Evolutionary conservation across 2,888 invertebrate genomes (phyloP).

Genomic region (Loripinus fragilis): DNA sequence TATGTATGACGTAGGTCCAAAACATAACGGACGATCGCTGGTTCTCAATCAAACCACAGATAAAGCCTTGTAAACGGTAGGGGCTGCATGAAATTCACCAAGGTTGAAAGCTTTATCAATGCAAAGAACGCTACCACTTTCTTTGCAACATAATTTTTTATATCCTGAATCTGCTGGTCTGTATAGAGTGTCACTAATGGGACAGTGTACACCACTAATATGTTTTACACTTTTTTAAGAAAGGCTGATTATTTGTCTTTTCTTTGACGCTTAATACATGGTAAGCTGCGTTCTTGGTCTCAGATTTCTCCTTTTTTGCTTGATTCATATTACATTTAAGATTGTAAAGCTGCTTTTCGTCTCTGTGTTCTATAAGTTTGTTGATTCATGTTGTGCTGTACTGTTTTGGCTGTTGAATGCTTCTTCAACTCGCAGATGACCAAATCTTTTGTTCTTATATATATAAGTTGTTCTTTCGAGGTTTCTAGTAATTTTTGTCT

Average conservation of each 20-base stretch:
- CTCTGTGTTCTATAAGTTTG: neutral
- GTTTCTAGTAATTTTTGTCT: neutral
- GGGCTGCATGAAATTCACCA: neutral
- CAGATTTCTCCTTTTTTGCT: neutral
- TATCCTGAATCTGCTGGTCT: neutral
- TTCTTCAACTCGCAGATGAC: neutral
- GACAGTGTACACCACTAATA: neutral
- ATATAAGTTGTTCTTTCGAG: neutral
- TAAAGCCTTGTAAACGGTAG: too few species aligned
- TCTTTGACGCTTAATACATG: neutral
- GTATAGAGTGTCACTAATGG: neutral
- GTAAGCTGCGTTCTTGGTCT: neutral
- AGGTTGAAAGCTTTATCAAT: constrained; percentile 1
- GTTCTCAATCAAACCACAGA: too few species aligned
- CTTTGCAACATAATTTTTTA: neutral
- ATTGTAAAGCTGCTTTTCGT: neutral
- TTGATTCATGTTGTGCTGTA: neutral
- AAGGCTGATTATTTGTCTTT: neutral
- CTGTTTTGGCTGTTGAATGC: neutral
- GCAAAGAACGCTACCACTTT: neutral
- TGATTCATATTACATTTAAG: neutral
- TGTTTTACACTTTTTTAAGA: neutral
- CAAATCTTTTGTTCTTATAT: neutral
- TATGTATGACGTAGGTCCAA: too few species aligned
- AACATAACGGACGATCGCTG: neutral